Conservation (phyloP, 1,140 invertebrate species). For the Asobara japonica region DNA sequence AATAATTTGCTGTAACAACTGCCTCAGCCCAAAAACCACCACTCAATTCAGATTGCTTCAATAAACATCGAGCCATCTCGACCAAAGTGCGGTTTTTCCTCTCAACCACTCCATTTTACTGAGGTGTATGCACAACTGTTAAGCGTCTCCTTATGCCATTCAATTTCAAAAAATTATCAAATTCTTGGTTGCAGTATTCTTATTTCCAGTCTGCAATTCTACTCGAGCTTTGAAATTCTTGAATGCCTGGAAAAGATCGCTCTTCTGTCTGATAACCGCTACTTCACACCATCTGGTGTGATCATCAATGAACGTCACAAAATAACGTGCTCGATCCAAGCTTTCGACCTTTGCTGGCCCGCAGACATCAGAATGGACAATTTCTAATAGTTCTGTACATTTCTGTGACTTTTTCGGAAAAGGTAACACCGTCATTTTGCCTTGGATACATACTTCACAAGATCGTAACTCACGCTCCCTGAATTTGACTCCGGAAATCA, state of each 20-base stretch:
- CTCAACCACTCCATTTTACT: constrained; percentile 19
- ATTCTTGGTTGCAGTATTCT: too few relatives aligned
- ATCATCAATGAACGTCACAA: constrained; percentile 13
- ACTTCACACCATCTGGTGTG: neutral
- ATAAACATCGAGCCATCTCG: constrained; percentile 10
- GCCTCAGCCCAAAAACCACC: neutral
- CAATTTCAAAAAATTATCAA: neutral
- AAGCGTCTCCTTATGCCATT: neutral
- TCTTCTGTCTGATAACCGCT: neutral
- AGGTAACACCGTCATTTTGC: constrained; percentile 38
- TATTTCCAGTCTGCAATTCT: too few relatives aligned
- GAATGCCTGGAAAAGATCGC: too few relatives aligned
- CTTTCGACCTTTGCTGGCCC: constrained; percentile 35
- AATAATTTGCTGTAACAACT: neutral
- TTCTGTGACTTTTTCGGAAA: constrained; percentile 28
- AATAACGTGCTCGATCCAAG: constrained; percentile 38
- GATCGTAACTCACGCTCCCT: neutral
- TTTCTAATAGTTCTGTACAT: neutral
- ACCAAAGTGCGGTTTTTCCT: constrained; percentile 11
- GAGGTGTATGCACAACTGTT: neutral
- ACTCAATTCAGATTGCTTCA: neutral
- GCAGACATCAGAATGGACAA: constrained; percentile 20
- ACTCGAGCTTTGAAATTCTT: too few relatives aligned
- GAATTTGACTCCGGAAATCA: neutral
- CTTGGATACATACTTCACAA: constrained; percentile 41